Evolutionary conservation across 2,113 vertebrate genomes (phyloP).

Genomic region (Origma solitaria): DNA sequence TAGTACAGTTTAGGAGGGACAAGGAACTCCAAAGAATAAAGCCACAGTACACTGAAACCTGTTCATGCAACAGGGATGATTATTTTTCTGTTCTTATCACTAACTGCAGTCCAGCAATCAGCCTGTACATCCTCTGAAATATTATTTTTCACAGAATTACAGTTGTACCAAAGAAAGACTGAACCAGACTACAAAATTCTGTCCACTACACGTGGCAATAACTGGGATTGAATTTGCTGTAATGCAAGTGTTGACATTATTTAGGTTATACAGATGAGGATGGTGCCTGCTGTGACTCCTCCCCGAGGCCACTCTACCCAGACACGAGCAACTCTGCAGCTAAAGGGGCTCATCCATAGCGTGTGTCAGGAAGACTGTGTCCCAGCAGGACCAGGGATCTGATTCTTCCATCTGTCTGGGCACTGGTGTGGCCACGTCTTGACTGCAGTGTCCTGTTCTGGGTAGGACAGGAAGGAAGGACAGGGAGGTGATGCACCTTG

Average conservation of each 20-base stretch:
- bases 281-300: rapidly evolving
- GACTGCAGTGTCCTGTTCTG: background rate
- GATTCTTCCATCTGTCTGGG: background rate
- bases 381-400: background rate
- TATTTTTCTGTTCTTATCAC: background rate
- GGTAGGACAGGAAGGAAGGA: too few relatives aligned
- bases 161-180: background rate
- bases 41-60: background rate
- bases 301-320: rapidly evolving
- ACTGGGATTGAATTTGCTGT: background rate
- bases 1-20: background rate
- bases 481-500: rapidly evolving
- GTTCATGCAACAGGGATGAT: background rate
- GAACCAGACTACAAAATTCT: background rate
- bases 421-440: too few relatives aligned
- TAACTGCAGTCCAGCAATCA: background rate
- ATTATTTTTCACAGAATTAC: background rate
- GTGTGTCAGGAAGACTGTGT: background rate
- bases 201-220: background rate
- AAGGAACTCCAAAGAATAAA: background rate
- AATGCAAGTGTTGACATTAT: background rate
- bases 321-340: rapidly evolving
- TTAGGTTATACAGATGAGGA: too few relatives aligned
- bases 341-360: too few relatives aligned
- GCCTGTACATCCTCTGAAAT: background rate